Base-by-base conservation (phyloP, 2,797 vertebrate genomes). In the Coregonus suidteri region DNA sequence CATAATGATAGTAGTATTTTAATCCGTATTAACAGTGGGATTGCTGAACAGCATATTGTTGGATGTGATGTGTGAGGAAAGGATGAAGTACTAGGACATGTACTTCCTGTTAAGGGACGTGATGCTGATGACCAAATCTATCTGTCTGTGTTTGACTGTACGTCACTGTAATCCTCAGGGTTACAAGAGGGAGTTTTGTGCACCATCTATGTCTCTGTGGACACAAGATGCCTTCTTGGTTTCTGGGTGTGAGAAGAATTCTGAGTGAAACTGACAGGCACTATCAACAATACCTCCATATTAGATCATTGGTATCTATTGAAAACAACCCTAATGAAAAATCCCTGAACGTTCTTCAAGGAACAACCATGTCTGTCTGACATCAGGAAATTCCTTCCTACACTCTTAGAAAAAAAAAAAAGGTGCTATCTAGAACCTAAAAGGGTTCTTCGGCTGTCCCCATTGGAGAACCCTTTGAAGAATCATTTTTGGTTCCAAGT, bases 161-260 rank as follows among this genome's bases (percentile, higher is more conserved):
- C 5, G 16, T 65, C 3, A 13, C n/a, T 15, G 2, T 65, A 41
- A 67, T 41, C 9, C 1, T 41, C 41, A 41, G 1, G 34, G 3
- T 35, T 35, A 35, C 64, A 66, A 62, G 30, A 37, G 7, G 34
- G 3, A 37, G 18, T 5, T 37, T 74, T 74, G 35, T 13, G 25
- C 35, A 16, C 62, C n/a, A 65, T 47, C 13, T 59, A 31, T 31
- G 75, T 54, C 51, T 54, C 67, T 35, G 59, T 56, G 74, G 67
- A 41, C 6, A 30, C 67, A 77, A 35, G 31, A 64, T 64, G 59
- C 9, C 7, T 20, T 25, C 6, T 64, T 64, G 9, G n/a, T 25
- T 25, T 25, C 59, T 64, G 20, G 59, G 7, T 47, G 41, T 62
- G 7, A n/a, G 53, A 16, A 56, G 4, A 16, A 5, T 6, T 13